Percentiles rank a stretch among this genome's conserved stretches.
These are phyloP conservation scores for Brachionus plicatilis DNA, from an alignment of 1,140 invertebrate species.

Conservation along the genomic window DNA sequence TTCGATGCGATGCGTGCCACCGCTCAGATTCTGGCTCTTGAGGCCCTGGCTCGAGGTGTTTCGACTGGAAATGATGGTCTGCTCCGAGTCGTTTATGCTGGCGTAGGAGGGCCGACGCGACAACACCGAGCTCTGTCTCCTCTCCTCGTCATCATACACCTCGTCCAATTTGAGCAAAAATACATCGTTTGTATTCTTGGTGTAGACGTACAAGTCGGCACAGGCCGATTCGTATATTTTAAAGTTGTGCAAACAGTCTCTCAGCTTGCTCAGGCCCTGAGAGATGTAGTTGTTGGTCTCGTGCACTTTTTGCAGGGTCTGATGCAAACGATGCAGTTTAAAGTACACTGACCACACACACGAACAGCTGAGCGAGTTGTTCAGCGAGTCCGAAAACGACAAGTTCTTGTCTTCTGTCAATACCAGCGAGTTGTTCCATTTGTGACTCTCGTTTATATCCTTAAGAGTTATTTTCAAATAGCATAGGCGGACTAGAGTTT, in stretches of 20 bases:
- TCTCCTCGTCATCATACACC: neutral
- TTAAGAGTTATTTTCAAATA: conserved; percentile 2
- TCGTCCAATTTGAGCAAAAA: conserved; percentile 30
- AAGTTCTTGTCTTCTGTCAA: neutral
- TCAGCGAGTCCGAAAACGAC: neutral
- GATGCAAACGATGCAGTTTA: conserved; percentile 39
- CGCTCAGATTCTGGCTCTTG: neutral
- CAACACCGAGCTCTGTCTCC: neutral
- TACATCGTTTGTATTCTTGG: neutral
- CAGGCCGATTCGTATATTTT: neutral
- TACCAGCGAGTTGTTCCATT: conserved; percentile 15
- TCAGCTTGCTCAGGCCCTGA: neutral
- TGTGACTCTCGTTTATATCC: neutral
- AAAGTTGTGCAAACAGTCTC: conserved; percentile 29
- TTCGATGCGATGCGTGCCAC: neutral
- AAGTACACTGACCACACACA: conserved; percentile 31
- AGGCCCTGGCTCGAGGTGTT: neutral
- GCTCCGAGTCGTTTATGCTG: conserved; percentile 1
- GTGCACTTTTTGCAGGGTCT: neutral
- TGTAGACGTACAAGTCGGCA: conserved; percentile 18
- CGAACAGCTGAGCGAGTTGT: neutral
- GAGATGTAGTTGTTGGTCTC: neutral
- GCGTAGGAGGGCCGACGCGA: neutral
- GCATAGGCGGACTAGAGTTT: neutral
- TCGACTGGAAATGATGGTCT: neutral